These are phyloP conservation scores for Etia nguti DNA, from an alignment of 2,113 vertebrate genomes.

Conservation along the genomic window DNA sequence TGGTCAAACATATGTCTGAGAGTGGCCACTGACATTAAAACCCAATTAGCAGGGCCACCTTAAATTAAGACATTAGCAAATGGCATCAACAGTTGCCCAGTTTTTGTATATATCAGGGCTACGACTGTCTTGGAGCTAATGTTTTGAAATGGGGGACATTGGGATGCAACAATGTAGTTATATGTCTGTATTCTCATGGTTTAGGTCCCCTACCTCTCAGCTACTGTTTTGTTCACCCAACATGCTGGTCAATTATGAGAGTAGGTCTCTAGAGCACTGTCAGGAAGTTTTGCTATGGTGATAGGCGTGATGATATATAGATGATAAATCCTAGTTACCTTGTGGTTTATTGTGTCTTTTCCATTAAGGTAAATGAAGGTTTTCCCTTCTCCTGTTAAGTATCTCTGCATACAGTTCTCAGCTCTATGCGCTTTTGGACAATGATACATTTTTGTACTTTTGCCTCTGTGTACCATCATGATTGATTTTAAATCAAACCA, in stretches of 20 bases:
- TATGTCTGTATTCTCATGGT: not conserved
- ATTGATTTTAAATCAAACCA: not conserved
- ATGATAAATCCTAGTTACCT: not conserved
- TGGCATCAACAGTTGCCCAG: slow-evolving; percentile 57
- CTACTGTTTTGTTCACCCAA: not conserved
- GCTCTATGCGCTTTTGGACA: accelerated
- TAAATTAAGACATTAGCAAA: slow-evolving; percentile 77
- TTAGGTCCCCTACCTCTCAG: not conserved
- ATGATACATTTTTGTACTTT: not conserved
- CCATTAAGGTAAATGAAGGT: not conserved
- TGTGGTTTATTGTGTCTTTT: not conserved
- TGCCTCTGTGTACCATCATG: not conserved
- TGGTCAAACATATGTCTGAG: slow-evolving; percentile 58
- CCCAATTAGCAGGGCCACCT: slow-evolving; percentile 73
- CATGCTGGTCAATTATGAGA: not conserved
- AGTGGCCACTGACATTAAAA: slow-evolving; percentile 76
- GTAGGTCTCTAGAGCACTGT: not conserved
- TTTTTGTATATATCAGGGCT: slow-evolving; percentile 69
- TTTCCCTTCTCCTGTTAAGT: not conserved
- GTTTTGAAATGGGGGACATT: slow-evolving; percentile 25
- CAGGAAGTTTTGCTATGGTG: not conserved
- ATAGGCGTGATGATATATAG: not conserved
- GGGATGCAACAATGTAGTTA: slow-evolving; percentile 32
- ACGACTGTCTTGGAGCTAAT: slow-evolving; percentile 45
- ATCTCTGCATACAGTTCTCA: not conserved